Base-by-base conservation (phyloP, 2,888 invertebrate genomes). In the Artemia sinica region DNA sequence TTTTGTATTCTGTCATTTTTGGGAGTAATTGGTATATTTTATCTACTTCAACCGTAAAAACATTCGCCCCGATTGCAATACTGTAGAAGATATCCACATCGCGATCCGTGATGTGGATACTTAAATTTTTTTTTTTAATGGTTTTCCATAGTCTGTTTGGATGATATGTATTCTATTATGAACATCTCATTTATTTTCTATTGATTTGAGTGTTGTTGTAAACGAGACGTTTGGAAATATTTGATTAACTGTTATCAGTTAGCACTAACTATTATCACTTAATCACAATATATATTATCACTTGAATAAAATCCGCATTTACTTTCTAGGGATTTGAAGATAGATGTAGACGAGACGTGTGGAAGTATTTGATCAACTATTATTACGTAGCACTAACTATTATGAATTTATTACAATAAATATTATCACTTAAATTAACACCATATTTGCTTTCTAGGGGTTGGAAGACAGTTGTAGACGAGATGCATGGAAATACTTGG, bases 401-500 rank as follows among this genome's bases (percentile, higher is more conserved):
- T 14, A 14, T 66, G n/a, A 67, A 68, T 18, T 68, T 58, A 14
- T 66, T 68, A 66, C 66, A 41, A 41, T 41, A 41, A 41, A 41
- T 41, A 41, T 67, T 58, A 48, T 66, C 49, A 18, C 12, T 28
- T 48, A 51, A 12, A 18, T 50, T 41, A n/a, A 49, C 41, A 41
- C 41, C 41, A 6, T 6, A 41, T 41, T 41, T 41, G 41, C 41
- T 41, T 49, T 10, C 67, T 77, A 90, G 90, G 94, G 94, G 68
- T 83, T 94, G 41, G 84, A 85, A 12, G 85, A 85, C 69, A 81
- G 84, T 6, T 81, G 94, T 71, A 81, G 94, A 14, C 81, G 83
- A 14, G 88, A 89, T 74, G 90, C 93, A 0, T 98, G 97, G 97
- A 96, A 95, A 77, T 96, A 88, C 78, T 82, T 98, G 6, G 81